These are phyloP conservation scores for Nyctibius grandis DNA, from an alignment of 2,797 vertebrate genomes.

Conservation along the genomic window DNA sequence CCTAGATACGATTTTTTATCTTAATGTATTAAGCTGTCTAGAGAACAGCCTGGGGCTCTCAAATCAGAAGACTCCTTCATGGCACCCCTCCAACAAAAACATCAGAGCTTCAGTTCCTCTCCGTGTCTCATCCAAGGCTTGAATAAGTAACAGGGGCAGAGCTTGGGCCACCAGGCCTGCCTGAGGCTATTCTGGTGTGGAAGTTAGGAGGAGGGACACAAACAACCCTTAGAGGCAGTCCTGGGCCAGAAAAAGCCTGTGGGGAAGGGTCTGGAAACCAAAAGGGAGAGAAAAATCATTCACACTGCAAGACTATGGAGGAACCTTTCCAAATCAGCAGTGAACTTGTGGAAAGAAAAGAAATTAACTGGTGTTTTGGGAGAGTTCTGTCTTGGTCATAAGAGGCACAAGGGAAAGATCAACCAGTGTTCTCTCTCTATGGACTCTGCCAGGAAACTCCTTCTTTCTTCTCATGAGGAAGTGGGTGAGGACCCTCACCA, in stretches of 20 bases:
- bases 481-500: neutral
- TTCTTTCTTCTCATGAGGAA: neutral
- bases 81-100: neutral
- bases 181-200: neutral
- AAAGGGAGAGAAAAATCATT: neutral
- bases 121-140: neutral
- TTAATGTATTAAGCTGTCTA: neutral
- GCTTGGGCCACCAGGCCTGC: neutral
- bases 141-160: neutral
- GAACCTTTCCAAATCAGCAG: neutral
- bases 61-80: neutral
- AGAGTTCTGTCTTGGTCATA: neutral
- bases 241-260: neutral
- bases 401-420: neutral
- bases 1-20: neutral
- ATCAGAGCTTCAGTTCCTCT: neutral
- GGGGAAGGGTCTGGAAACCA: neutral
- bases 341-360: neutral
- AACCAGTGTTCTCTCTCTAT: rapidly evolving
- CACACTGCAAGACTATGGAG: rapidly evolving
- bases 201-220: neutral
- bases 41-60: neutral
- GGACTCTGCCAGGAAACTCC: neutral
- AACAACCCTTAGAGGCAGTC: neutral
- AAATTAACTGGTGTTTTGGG: neutral